These are phyloP conservation scores for Eurystomus glaucurus DNA, from an alignment of 2,797 vertebrate species.

Conservation along the genomic window DNA sequence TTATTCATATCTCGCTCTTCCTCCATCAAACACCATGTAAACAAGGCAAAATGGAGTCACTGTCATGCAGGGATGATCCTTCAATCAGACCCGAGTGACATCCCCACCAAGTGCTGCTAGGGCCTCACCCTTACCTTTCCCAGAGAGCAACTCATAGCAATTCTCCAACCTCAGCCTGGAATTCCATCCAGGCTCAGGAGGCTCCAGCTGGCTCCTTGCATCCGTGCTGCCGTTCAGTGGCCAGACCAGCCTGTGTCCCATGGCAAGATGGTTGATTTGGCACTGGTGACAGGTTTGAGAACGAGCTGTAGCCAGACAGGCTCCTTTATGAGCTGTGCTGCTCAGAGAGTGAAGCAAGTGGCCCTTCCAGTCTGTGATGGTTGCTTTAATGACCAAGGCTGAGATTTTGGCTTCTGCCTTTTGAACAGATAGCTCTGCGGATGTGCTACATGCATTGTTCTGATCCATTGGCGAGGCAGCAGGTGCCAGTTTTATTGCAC, in stretches of 20 bases:
- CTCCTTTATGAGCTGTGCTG: neutral
- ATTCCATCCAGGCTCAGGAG: neutral
- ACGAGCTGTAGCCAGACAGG: neutral
- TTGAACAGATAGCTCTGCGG: neutral
- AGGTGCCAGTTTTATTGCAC: neutral
- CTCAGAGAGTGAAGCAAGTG: neutral
- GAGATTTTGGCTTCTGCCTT: neutral
- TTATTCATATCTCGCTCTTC: neutral
- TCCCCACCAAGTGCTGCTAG: neutral
- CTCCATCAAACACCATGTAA: neutral
- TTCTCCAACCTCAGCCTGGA: neutral
- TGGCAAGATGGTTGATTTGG: neutral
- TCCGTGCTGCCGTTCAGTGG: accelerated
- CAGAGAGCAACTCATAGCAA: too few relatives aligned
- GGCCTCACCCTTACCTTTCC: accelerated
- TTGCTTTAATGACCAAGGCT: neutral
- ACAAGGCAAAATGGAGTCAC: neutral
- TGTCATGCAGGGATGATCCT: accelerated
- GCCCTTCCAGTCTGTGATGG: neutral
- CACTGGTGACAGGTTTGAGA: neutral
- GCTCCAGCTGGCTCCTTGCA: neutral
- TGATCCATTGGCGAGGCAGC: neutral
- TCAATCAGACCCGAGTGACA: accelerated
- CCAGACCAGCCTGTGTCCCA: neutral
- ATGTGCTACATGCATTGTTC: neutral